A percentile compares a stretch with the other conserved stretches of the same genome.
phyloP scores from a whole-genome alignment of 1,140 invertebrate species.

The Drosophila guanche region DNA sequence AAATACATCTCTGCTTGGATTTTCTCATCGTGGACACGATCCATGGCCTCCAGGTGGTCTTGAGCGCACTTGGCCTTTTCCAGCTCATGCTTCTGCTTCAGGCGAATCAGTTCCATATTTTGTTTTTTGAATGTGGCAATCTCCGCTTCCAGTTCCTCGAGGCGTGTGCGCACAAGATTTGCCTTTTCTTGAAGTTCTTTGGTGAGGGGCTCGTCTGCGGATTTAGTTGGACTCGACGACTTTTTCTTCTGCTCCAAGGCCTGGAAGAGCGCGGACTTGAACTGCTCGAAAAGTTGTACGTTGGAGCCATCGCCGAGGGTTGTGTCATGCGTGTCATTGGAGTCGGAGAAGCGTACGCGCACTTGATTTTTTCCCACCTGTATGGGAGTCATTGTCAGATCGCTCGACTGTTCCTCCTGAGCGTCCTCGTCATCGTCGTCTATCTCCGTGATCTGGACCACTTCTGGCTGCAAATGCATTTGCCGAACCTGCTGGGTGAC shows the following conservation, averaged over 20 bases:
- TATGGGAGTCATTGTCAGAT: conserved; percentile 44
- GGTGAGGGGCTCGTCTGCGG: conserved; percentile 34
- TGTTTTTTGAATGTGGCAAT: conserved; percentile 88
- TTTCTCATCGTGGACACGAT: conserved; percentile 86
- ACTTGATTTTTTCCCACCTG: conserved; percentile 59
- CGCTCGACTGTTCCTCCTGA: conserved; percentile 12
- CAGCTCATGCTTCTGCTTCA: conserved; percentile 86
- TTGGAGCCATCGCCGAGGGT: conserved; percentile 54
- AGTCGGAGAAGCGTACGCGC: conserved; percentile 74
- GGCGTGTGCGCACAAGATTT: conserved; percentile 86
- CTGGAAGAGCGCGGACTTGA: conserved; percentile 69
- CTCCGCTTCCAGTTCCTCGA: conserved; percentile 88
- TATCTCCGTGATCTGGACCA: conserved; percentile 32
- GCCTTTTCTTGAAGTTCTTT: conserved; percentile 84
- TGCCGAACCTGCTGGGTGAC: conserved; percentile 55
- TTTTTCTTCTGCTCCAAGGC: conserved; percentile 62
- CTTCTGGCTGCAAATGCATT: conserved; percentile 58
- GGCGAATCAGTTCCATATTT: conserved; percentile 85
- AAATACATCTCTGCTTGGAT: conserved; percentile 86
- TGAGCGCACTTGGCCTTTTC: conserved; percentile 85
- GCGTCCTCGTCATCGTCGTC: conserved; percentile 19
- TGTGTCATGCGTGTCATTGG: conserved; percentile 66
- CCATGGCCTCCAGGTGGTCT: conserved; percentile 86
- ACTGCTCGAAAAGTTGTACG: conserved; percentile 71
- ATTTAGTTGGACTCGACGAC: conserved; percentile 5